Conservation (phyloP, 2,888 invertebrate species). For the Drosophila birchii region DNA sequence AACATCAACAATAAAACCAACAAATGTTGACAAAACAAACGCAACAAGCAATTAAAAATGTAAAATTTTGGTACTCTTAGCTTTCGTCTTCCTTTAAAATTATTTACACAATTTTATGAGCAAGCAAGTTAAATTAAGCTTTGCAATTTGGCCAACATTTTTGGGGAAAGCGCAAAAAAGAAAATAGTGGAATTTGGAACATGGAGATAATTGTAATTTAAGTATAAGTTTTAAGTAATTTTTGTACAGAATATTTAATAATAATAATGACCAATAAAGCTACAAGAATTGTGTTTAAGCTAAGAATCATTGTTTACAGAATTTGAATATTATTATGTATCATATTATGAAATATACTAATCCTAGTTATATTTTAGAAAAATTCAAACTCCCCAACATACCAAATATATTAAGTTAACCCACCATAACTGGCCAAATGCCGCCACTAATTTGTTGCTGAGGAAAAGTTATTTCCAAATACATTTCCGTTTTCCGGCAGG, state of each 20-base stretch:
- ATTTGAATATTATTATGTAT: too few relatives aligned
- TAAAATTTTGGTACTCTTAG: slow-evolving; percentile 58
- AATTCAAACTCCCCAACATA: background rate
- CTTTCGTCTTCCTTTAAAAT: slow-evolving; percentile 37
- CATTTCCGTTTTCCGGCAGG: slow-evolving; percentile 7
- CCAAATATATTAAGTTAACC: background rate
- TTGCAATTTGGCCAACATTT: slow-evolving; percentile 42
- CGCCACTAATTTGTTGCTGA: background rate
- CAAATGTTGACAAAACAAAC: slow-evolving; percentile 71
- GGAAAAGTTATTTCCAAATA: slow-evolving; percentile 9
- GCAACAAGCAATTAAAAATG: slow-evolving; percentile 77
- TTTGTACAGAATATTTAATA: too few relatives aligned
- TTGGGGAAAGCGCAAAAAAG: background rate
- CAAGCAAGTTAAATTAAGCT: slow-evolving; percentile 53
- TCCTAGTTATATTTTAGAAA: too few relatives aligned
- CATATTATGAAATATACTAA: background rate
- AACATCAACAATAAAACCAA: slow-evolving; percentile 36
- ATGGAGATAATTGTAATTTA: background rate
- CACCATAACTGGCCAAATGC: too few relatives aligned
- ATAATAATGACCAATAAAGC: too few relatives aligned
- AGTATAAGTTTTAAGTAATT: background rate
- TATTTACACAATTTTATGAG: slow-evolving; percentile 50
- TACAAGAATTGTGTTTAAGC: too few relatives aligned
- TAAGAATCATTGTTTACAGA: too few relatives aligned
- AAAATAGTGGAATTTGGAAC: background rate